Evolutionary conservation across 2,797 vertebrate species (phyloP).

Genomic region (Myotis daubentonii): DNA sequence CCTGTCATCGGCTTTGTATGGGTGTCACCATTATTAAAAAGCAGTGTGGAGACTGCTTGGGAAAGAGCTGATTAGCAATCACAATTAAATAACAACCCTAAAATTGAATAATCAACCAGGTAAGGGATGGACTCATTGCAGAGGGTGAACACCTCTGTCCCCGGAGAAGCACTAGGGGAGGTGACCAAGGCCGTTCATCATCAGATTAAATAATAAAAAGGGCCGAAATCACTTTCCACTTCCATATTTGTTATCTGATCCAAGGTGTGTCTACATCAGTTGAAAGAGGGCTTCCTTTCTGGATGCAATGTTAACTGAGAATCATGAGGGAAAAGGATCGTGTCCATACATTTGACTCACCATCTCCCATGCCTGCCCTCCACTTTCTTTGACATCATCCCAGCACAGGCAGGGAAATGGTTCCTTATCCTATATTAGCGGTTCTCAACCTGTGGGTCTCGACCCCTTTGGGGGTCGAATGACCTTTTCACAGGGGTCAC

Average conservation of each 20-base stretch:
- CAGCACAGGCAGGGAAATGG: background rate
- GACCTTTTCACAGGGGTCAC: too few relatives aligned
- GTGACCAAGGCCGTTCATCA: background rate
- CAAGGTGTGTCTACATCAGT: background rate
- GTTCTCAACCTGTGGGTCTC: too few relatives aligned
- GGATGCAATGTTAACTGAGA: background rate
- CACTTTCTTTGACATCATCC: background rate
- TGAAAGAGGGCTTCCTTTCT: conserved; percentile 47
- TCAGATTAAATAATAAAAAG: conserved; percentile 37
- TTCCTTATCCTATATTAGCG: background rate
- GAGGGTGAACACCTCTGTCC: background rate
- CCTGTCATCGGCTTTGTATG: conserved; percentile 1
- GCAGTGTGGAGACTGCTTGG: background rate
- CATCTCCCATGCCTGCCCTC: background rate
- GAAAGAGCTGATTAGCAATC: conserved; percentile 27
- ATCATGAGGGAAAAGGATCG: background rate
- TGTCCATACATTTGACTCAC: background rate
- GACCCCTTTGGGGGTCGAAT: too few relatives aligned
- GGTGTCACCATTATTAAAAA: conserved; percentile 15
- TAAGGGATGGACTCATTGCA: background rate
- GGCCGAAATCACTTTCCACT: conserved; percentile 8
- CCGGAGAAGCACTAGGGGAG: background rate
- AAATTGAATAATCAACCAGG: background rate
- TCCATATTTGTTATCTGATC: conserved; percentile 13
- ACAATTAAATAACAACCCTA: background rate